These are phyloP conservation scores for Rhamphomyia laevipes DNA, from an alignment of 2,888 invertebrate species.

Conservation along the genomic window DNA sequence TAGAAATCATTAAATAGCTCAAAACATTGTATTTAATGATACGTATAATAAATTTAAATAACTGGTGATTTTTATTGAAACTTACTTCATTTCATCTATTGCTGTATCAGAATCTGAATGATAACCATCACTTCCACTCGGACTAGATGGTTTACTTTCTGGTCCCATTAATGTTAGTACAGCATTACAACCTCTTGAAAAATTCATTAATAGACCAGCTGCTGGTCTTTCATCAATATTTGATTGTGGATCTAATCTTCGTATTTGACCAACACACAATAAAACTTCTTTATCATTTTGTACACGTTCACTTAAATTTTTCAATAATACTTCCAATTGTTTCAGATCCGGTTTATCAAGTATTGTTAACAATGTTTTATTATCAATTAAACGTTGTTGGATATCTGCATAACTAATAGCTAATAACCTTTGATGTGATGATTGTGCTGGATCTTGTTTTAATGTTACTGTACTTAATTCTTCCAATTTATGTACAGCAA, in stretches of 20 bases:
- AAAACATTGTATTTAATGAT: too few species aligned
- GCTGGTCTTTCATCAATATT: conserved; percentile 53
- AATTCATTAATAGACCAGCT: conserved; percentile 61
- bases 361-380: conserved; percentile 76
- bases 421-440: conserved; percentile 80
- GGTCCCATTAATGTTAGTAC: conserved; percentile 64
- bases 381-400: conserved; percentile 81
- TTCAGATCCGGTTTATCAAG: conserved; percentile 71
- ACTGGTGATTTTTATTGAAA: not conserved
- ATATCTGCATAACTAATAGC: conserved; percentile 76
- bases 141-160: conserved; percentile 37
- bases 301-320: conserved; percentile 63
- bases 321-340: conserved; percentile 56
- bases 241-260: conserved; percentile 49
- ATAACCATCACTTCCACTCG: conserved; percentile 55
- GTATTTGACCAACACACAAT: conserved; percentile 55
- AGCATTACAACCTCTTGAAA: conserved; percentile 60
- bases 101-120: conserved; percentile 64
- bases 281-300: conserved; percentile 86
- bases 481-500: conserved; percentile 75
- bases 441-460: conserved; percentile 64
- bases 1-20: too few species aligned
- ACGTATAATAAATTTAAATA: too few species aligned
- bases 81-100: conserved; percentile 34
- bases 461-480: conserved; percentile 49